phyloP scores from a whole-genome alignment of 1,140 invertebrate species.

The Atta cephalotes region DNA sequence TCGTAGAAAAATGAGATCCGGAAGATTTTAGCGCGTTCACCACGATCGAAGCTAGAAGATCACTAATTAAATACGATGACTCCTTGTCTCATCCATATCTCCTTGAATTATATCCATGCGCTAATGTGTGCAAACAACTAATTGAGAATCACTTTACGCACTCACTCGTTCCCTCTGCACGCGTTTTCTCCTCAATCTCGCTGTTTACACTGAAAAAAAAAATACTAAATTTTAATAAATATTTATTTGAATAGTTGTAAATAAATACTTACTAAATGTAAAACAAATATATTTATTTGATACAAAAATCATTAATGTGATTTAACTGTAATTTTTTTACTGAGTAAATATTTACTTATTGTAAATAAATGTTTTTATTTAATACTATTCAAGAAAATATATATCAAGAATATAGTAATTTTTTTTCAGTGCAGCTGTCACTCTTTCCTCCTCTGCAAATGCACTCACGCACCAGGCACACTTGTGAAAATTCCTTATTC shows the following conservation, averaged over 20 bases:
- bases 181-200: neutral
- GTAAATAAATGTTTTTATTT: too few relatives aligned
- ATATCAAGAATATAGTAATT: too few relatives aligned
- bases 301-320: too few relatives aligned
- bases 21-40: conserved; percentile 26
- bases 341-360: too few relatives aligned
- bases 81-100: neutral
- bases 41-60: conserved; percentile 27
- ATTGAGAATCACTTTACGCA: conserved; percentile 32
- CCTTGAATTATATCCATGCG: neutral
- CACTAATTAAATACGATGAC: neutral
- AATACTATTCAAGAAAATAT: too few relatives aligned
- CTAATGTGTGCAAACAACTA: conserved; percentile 8
- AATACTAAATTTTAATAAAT: too few relatives aligned
- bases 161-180: neutral
- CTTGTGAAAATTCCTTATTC: conserved; percentile 18
- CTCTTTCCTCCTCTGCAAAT: neutral
- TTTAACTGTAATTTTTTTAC: too few relatives aligned
- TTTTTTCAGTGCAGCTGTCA: too few relatives aligned
- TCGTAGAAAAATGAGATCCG: conserved; percentile 48
- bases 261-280: too few relatives aligned
- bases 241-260: too few relatives aligned
- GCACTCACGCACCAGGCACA: conserved; percentile 29
- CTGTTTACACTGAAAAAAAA: neutral
- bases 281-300: too few relatives aligned